Evolutionary conservation across 2,888 invertebrate species (phyloP).

Genomic region (Sabatieria punctata): DNA sequence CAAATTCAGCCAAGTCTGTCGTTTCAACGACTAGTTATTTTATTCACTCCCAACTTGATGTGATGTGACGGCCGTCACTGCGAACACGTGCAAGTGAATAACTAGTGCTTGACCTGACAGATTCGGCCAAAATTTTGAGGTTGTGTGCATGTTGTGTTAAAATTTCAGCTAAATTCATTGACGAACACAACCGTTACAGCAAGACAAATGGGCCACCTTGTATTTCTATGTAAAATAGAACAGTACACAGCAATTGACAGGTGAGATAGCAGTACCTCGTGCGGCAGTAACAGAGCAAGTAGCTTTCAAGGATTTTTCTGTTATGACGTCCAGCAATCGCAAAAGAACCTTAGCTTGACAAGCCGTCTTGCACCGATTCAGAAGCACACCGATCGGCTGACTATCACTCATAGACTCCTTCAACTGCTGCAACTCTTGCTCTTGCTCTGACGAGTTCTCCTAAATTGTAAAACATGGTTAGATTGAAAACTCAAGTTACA

Average conservation of each 20-base stretch:
- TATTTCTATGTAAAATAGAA: too few relatives aligned
- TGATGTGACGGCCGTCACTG: too few relatives aligned
- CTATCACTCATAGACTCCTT: slow-evolving; percentile 69
- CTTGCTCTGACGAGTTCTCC: slow-evolving; percentile 31
- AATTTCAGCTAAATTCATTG: too few relatives aligned
- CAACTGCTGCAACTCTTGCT: slow-evolving; percentile 51
- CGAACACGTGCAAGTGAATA: too few relatives aligned
- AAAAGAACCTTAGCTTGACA: slow-evolving; percentile 61
- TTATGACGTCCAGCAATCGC: slow-evolving; percentile 81
- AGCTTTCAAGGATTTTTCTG: slow-evolving; percentile 68
- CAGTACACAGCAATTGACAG: not conserved
- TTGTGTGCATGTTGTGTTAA: too few relatives aligned
- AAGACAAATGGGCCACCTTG: too few relatives aligned
- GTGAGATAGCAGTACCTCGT: slow-evolving; percentile 36
- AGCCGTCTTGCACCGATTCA: slow-evolving; percentile 54
- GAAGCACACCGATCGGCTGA: slow-evolving; percentile 71
- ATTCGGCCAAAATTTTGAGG: too few relatives aligned
- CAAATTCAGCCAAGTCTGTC: too few relatives aligned
- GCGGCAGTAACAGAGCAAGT: slow-evolving; percentile 90
- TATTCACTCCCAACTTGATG: too few relatives aligned
- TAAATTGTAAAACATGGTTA: slow-evolving; percentile 7
- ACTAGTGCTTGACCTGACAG: too few relatives aligned
- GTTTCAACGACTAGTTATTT: too few relatives aligned
- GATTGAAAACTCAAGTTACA: slow-evolving; percentile 1
- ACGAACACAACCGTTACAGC: too few relatives aligned